These are phyloP conservation scores for Ginglymostoma cirratum DNA, from an alignment of 2,113 vertebrate genomes.

Conservation along the genomic window DNA sequence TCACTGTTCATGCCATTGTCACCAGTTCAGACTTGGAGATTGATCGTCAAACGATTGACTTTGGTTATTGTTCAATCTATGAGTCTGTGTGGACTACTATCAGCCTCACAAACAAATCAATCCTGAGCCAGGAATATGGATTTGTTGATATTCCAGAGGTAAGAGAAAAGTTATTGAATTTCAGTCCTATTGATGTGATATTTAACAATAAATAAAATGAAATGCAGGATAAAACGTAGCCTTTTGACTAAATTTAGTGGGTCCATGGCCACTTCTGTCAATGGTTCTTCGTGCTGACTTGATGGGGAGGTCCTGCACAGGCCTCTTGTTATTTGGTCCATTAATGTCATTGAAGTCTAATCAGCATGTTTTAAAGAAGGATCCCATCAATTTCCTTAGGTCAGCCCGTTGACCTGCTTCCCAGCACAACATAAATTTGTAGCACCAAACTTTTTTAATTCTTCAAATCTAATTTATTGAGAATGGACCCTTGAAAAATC, in stretches of 20 bases:
- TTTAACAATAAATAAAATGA: neutral
- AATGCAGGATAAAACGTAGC: neutral
- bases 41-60: conserved; percentile 60
- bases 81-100: conserved; percentile 63
- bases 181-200: neutral
- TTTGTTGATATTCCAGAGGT: conserved; percentile 80
- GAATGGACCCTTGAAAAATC: neutral
- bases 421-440: neutral
- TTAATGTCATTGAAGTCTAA: neutral
- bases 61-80: conserved; percentile 74
- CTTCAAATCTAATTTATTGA: neutral
- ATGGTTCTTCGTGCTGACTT: neutral
- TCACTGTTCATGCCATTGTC: conserved; percentile 74
- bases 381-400: neutral
- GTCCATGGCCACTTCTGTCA: neutral
- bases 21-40: conserved; percentile 77
- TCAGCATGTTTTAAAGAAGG: neutral
- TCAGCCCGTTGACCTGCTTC: too few relatives aligned
- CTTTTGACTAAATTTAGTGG: neutral
- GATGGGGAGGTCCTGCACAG: neutral
- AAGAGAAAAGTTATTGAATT: neutral
- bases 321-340: neutral
- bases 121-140: conserved; percentile 83
- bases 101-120: conserved; percentile 67
- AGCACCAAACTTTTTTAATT: neutral